phyloP scores from a whole-genome alignment of 2,797 vertebrate species.

The Argentina silus region DNA sequence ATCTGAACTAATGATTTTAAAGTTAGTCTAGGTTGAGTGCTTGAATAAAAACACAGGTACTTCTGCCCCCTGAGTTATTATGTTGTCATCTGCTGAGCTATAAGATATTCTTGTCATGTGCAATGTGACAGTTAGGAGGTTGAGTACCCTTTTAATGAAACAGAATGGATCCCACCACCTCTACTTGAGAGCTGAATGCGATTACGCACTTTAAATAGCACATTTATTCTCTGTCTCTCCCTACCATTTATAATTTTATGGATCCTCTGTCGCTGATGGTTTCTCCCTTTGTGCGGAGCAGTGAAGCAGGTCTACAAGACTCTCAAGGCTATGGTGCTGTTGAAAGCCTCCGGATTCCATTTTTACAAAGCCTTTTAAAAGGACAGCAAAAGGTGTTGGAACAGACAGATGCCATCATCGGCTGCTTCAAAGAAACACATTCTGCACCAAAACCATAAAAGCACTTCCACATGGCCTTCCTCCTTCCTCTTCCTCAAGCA shows the following conservation, averaged over 20 bases:
- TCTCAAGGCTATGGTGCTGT: constrained; percentile 2
- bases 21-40: too few species aligned
- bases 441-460: constrained; percentile 10
- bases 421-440: constrained; percentile 23
- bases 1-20: too few species aligned
- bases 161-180: not conserved
- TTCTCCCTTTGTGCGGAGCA: constrained; percentile 21
- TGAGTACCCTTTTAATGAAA: constrained; percentile 19
- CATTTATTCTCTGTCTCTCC: constrained; percentile 63
- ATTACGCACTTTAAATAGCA: constrained; percentile 28
- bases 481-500: too few species aligned
- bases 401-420: not conserved
- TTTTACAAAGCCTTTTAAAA: constrained; percentile 33
- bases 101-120: too few species aligned
- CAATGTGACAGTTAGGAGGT: not conserved
- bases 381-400: constrained; percentile 5
- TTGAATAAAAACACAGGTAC: too few species aligned
- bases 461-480: not conserved
- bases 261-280: constrained; percentile 47
- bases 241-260: constrained; percentile 62
- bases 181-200: too few species aligned
- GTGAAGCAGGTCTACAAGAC: not conserved
- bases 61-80: too few species aligned
- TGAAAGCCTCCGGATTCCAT: constrained; percentile 36
- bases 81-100: too few species aligned